Evolutionary conservation across 2,888 invertebrate genomes (phyloP).

Genomic region (Candidula unifasciata): DNA sequence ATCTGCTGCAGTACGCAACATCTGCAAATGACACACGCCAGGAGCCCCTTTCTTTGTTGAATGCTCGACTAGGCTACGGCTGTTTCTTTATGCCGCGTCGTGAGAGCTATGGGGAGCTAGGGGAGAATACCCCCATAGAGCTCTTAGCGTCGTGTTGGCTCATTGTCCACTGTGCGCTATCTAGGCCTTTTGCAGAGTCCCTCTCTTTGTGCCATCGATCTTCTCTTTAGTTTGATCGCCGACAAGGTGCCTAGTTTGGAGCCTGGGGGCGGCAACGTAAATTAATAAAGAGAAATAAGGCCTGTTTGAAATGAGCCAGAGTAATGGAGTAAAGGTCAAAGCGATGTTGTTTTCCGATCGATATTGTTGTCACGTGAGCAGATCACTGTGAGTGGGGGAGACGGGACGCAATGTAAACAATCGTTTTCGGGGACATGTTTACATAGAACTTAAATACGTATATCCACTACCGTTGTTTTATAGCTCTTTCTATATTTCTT

Average conservation of each 20-base stretch:
- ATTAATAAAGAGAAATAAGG: constrained; percentile 19
- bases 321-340: not conserved
- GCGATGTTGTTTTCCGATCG: constrained; percentile 6
- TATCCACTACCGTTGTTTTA: no score
- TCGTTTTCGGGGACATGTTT: not conserved
- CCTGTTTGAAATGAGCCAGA: not conserved
- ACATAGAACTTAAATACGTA: not conserved
- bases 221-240: not conserved
- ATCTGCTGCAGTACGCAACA: constrained; percentile 27
- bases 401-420: not conserved
- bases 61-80: not conserved
- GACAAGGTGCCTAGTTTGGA: not conserved
- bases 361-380: constrained; percentile 13
- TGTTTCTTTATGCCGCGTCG: constrained; percentile 10
- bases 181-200: not conserved
- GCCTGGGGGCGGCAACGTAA: not conserved
- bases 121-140: not conserved
- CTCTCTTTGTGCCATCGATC: constrained; percentile 5
- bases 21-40: constrained; percentile 21
- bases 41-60: constrained; percentile 17
- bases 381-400: not conserved
- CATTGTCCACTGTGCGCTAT: not conserved
- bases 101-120: not conserved
- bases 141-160: not conserved
- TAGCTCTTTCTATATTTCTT: no score